Evolutionary conservation across 2,113 vertebrate genomes (phyloP).

Genomic region (Onychostoma macrolepis): DNA sequence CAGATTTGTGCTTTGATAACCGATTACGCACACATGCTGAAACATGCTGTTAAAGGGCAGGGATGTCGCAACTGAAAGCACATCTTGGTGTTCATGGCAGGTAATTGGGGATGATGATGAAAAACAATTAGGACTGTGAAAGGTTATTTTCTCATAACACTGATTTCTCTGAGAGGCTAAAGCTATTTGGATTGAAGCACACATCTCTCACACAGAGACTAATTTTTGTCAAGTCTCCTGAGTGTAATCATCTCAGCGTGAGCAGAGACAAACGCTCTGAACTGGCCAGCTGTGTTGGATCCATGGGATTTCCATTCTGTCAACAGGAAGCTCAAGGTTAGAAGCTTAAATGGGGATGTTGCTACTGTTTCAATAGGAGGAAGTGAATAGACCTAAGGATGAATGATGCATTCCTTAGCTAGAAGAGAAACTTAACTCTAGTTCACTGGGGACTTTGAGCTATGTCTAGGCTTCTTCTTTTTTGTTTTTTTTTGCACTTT

Average conservation of each 20-base stretch:
- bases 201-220: neutral
- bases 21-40: slow-evolving; percentile 33
- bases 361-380: slow-evolving; percentile 61
- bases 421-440: neutral
- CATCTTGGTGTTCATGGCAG: neutral
- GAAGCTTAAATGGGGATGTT: slow-evolving; percentile 45
- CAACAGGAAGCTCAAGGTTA: slow-evolving; percentile 55
- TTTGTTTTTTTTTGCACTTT: slow-evolving; percentile 3
- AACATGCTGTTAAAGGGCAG: slow-evolving; percentile 28
- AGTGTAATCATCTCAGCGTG: slow-evolving; percentile 10
- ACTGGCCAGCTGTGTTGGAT: slow-evolving; percentile 45
- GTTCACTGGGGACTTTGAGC: neutral
- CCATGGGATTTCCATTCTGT: slow-evolving; percentile 46
- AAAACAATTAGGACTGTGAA: slow-evolving; percentile 15
- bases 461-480: neutral
- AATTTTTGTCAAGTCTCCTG: neutral
- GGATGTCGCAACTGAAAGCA: neutral
- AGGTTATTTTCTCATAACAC: neutral
- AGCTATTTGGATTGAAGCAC: neutral
- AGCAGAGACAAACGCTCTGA: slow-evolving; percentile 8
- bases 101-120: neutral
- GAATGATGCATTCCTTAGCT: slow-evolving; percentile 40
- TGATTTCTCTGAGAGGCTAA: neutral
- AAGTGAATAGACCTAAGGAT: slow-evolving; percentile 37
- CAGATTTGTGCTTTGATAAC: slow-evolving; percentile 32